These are phyloP conservation scores for Ormyrus pomaceus DNA, from an alignment of 2,888 invertebrate species.

Conservation along the genomic window DNA sequence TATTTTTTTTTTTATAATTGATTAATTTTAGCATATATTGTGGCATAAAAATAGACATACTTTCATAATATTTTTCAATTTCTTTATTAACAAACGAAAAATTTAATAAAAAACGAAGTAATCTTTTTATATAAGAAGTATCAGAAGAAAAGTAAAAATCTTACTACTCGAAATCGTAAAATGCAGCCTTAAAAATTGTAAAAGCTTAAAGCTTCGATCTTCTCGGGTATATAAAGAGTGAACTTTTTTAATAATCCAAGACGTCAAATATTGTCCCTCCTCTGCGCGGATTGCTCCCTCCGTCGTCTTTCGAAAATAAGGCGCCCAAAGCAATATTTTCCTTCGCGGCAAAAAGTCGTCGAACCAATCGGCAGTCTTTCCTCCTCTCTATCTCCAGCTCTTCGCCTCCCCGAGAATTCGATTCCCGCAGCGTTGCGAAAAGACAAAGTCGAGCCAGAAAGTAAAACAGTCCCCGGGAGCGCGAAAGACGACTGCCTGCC, in stretches of 20 bases:
- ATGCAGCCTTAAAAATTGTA: neutral
- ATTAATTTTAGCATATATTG: too few species aligned
- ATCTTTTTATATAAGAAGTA: neutral
- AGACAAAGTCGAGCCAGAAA: constrained; percentile 52
- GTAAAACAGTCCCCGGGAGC: constrained; percentile 45
- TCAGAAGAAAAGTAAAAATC: neutral
- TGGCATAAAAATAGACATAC: too few species aligned
- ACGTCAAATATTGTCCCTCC: constrained; percentile 50
- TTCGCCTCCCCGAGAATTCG: constrained; percentile 38
- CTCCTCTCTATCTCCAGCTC: neutral
- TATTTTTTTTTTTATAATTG: too few species aligned
- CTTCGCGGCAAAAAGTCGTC: constrained; percentile 41
- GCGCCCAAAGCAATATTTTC: constrained; percentile 54
- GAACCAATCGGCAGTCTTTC: constrained; percentile 35
- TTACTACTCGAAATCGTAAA: neutral
- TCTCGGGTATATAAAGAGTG: neutral
- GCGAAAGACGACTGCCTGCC: constrained; percentile 21
- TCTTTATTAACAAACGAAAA: neutral
- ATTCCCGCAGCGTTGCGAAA: constrained; percentile 33
- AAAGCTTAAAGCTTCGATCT: constrained; percentile 21
- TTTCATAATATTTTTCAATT: too few species aligned
- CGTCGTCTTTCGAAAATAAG: constrained; percentile 43
- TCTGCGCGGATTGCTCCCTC: neutral
- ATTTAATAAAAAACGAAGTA: neutral
- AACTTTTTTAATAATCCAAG: constrained; percentile 50